These are phyloP conservation scores for Ormyrus thymus DNA, from an alignment of 2,888 invertebrate genomes.

Conservation along the genomic window DNA sequence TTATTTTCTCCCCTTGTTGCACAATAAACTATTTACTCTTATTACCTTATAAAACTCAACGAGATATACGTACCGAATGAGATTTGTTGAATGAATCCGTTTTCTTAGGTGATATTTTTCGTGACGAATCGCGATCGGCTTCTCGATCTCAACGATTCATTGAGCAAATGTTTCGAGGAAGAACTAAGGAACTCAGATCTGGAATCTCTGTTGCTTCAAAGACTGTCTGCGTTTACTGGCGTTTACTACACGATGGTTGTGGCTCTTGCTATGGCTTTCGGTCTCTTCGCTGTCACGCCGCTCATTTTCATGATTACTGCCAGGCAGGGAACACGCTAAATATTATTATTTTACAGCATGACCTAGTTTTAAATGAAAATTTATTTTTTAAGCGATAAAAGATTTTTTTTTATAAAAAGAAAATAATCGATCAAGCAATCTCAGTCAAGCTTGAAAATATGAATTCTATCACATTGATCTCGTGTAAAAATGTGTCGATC, in stretches of 20 bases:
- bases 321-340: slow-evolving; percentile 5
- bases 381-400: too few species aligned
- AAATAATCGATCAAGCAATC: background rate
- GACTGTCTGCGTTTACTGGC: slow-evolving; percentile 43
- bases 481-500: too few species aligned
- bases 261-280: slow-evolving; percentile 23
- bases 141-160: slow-evolving; percentile 22
- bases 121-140: slow-evolving; percentile 37
- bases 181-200: slow-evolving; percentile 34
- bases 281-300: slow-evolving; percentile 27
- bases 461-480: too few species aligned
- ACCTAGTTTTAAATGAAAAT: too few species aligned
- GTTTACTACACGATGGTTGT: slow-evolving; percentile 47
- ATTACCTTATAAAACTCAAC: too few species aligned
- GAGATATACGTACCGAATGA: too few species aligned
- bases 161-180: slow-evolving; percentile 39
- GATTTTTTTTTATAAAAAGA: background rate
- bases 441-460: too few species aligned
- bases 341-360: too few species aligned
- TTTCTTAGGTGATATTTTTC: slow-evolving; percentile 44
- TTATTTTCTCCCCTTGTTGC: too few species aligned
- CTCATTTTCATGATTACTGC: slow-evolving; percentile 24
- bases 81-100: background rate
- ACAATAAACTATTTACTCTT: too few species aligned
- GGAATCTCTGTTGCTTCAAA: background rate